Conservation (phyloP, 2,888 invertebrate genomes). For the Dendrolimus houi region DNA sequence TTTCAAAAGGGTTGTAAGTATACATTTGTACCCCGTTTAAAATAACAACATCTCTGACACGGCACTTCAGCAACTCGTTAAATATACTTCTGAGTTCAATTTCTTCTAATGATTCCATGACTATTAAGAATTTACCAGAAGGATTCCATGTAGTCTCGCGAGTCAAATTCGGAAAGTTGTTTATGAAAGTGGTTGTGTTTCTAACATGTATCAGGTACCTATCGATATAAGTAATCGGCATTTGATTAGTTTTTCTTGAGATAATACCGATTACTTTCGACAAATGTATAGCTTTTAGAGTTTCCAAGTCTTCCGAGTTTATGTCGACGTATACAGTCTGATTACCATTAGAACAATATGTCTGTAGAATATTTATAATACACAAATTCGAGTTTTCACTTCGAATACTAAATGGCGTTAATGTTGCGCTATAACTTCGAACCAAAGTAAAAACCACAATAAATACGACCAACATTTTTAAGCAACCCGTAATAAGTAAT, state of each 20-base stretch:
- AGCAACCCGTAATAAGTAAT: no score
- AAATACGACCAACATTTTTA: conserved; percentile 15
- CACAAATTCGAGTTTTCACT: conserved; percentile 10
- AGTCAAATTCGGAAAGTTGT: conserved; percentile 14
- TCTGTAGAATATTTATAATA: conserved; percentile 10
- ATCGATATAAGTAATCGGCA: conserved; percentile 3
- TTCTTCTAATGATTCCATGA: conserved; percentile 19
- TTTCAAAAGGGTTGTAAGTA: conserved; percentile 45
- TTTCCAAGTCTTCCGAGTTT: conserved; percentile 5
- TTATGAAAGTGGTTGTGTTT: conserved; percentile 15
- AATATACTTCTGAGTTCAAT: conserved; percentile 26
- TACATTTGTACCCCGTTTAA: conserved; percentile 33
- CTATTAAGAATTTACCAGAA: conserved; percentile 26
- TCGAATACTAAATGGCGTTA: neutral
- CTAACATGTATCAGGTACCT: conserved; percentile 26
- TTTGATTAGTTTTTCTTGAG: neutral
- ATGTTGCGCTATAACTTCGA: neutral
- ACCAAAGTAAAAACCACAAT: conserved; percentile 5
- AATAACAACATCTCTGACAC: conserved; percentile 29
- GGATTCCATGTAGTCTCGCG: conserved; percentile 36
- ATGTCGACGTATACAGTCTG: conserved; percentile 14
- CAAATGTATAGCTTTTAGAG: conserved; percentile 17
- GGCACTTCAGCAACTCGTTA: conserved; percentile 24
- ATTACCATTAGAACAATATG: conserved; percentile 14
- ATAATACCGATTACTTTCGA: conserved; percentile 3